Evolutionary conservation across 2,797 vertebrate species (phyloP).

Genomic region (Etheostoma perlongum): DNA sequence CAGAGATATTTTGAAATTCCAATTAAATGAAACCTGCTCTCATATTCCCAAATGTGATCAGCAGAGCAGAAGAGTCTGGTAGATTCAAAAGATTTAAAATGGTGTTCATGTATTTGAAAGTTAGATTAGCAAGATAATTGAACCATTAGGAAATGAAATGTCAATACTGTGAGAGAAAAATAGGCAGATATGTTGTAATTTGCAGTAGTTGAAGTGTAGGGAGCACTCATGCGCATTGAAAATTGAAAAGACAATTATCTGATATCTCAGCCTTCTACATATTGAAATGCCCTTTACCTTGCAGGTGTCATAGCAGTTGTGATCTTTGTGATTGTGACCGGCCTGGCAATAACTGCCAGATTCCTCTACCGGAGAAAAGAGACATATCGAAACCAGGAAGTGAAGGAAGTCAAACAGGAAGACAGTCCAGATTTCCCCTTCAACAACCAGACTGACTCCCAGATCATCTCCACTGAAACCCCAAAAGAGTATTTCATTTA

Average conservation of each 20-base stretch:
- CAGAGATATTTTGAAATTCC: slow-evolving; percentile 22
- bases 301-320: slow-evolving; percentile 94
- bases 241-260: not conserved
- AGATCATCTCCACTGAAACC: slow-evolving; percentile 87
- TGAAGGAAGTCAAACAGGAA: slow-evolving; percentile 87
- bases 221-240: not conserved
- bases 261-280: not conserved
- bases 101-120: slow-evolving; percentile 24
- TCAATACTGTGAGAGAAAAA: not conserved
- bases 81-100: slow-evolving; percentile 33
- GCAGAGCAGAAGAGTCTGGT: not conserved
- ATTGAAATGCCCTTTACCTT: not conserved
- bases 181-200: not conserved
- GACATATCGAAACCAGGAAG: slow-evolving; percentile 88
- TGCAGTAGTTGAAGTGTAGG: not conserved
- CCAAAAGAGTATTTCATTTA: slow-evolving; percentile 97
- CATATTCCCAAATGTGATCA: slow-evolving; percentile 25
- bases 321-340: slow-evolving; percentile 90
- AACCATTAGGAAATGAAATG: slow-evolving; percentile 7
- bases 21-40: slow-evolving; percentile 35
- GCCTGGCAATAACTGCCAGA: slow-evolving; percentile 84
- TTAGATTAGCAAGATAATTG: slow-evolving; percentile 31
- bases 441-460: slow-evolving; percentile 88
- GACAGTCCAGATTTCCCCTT: slow-evolving; percentile 88
- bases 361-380: slow-evolving; percentile 92